Conservation (phyloP, 2,797 vertebrate species). For the Rousettus madagascariensis region DNA sequence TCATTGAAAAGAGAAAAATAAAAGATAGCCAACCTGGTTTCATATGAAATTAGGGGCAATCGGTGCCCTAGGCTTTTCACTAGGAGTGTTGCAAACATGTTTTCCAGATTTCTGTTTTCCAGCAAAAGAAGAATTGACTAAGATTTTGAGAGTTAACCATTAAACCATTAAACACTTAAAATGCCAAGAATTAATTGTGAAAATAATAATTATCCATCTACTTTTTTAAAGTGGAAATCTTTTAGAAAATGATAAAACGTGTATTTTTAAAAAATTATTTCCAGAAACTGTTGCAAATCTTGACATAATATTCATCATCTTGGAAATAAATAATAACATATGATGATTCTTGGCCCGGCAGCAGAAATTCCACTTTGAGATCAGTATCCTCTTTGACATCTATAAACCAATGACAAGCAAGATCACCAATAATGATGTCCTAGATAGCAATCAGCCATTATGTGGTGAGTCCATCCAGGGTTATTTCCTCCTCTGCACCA, state of each 20-base stretch:
- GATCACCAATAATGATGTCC: conserved; percentile 17
- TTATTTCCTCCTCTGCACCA: neutral
- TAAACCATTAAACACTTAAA: neutral
- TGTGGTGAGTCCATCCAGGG: neutral
- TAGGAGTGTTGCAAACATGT: neutral
- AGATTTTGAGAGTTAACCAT: neutral
- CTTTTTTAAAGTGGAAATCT: neutral
- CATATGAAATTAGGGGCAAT: neutral
- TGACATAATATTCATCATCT: neutral
- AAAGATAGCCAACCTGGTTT: neutral
- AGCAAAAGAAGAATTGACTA: neutral
- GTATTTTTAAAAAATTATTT: conserved; percentile 39
- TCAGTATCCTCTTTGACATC: neutral
- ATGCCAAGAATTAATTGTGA: conserved; percentile 29
- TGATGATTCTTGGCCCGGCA: neutral
- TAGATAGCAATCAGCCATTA: neutral
- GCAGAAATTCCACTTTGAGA: neutral
- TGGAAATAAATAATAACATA: conserved; percentile 32
- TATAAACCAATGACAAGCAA: conserved; percentile 53
- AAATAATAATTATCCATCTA: neutral
- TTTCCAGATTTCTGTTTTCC: conserved; percentile 16
- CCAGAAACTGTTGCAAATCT: neutral
- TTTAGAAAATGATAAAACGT: conserved; percentile 2
- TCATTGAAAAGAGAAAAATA: neutral
- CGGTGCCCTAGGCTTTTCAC: neutral